A percentile compares a stretch with the other conserved stretches of the same genome.
Evolutionary conservation across 2,797 vertebrate species (phyloP).

Genomic region (Megaceryle alcyon): DNA sequence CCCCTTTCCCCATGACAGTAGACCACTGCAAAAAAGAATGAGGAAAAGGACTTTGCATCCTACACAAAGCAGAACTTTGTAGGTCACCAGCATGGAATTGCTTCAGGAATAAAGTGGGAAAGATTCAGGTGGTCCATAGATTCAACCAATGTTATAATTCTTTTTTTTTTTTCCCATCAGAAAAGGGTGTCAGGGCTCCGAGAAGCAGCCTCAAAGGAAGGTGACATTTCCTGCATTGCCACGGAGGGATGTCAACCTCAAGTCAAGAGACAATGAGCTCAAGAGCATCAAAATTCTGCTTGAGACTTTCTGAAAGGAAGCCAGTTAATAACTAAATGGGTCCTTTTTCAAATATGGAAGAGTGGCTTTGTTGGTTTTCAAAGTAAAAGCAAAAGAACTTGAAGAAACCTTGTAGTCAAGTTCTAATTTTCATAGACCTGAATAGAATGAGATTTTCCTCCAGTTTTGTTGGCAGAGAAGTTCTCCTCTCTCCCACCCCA

Average conservation of each 20-base stretch:
- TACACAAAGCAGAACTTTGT: not conserved
- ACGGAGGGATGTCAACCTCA: not conserved
- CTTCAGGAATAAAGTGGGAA: not conserved
- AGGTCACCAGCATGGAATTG: not conserved
- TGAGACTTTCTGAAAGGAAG: not conserved
- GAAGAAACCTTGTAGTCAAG: not conserved
- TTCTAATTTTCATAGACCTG: slow-evolving; percentile 11
- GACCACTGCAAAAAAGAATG: not conserved
- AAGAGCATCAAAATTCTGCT: not conserved
- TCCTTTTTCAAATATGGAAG: not conserved
- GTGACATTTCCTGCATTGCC: not conserved
- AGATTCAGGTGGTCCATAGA: not conserved
- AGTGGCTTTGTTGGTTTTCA: not conserved
- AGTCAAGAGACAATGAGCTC: not conserved
- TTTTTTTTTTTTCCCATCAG: not conserved
- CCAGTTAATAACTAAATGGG: not conserved
- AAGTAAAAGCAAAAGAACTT: not conserved
- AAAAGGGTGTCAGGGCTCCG: not conserved
- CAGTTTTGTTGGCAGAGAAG: not conserved
- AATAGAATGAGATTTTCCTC: slow-evolving; percentile 3
- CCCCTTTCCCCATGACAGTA: not conserved
- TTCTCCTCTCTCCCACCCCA: not conserved
- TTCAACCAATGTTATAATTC: not conserved
- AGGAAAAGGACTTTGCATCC: not conserved
- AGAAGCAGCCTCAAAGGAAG: not conserved